phyloP scores from a whole-genome alignment of 2,113 vertebrate species.

The western clawed frog (Xenopus tropicalis) region UCB_Xtro_10.0 CM004447.2:156076001-156076500 shows the following conservation, averaged over 20 bases:
- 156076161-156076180: too few species aligned
- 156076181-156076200: too few species aligned
- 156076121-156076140: too few species aligned
- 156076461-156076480: background rate
- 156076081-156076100: too few species aligned
- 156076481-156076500: constrained; percentile 11
- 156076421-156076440: constrained; percentile 12
- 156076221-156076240: background rate
- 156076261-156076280: constrained; percentile 15
- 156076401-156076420: background rate
- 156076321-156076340: background rate
- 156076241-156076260: too few species aligned
- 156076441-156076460: background rate
- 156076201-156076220: background rate
- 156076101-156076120: too few species aligned
- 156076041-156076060: too few species aligned
- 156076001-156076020: too few species aligned
- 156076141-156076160: too few species aligned
- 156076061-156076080: too few species aligned
- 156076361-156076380: background rate
- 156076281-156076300: background rate
- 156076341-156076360: background rate
- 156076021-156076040: too few species aligned
- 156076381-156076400: constrained; percentile 3
- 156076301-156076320: background rate